Conservation (phyloP, 2,888 invertebrate genomes). For the Tolmerus cingulatus region DNA sequence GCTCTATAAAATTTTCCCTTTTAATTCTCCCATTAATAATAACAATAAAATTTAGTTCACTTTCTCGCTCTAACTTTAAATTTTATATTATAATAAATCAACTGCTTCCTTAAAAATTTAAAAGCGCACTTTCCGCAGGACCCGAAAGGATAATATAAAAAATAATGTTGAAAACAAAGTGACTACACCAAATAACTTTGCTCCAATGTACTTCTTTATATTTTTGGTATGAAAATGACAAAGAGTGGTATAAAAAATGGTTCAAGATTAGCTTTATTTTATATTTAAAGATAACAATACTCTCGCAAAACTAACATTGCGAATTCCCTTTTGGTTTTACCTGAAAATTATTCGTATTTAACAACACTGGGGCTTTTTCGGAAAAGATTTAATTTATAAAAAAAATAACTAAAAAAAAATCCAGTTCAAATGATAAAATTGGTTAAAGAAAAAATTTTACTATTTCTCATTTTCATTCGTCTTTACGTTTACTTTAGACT, state of each 20-base stretch:
- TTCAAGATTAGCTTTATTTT: slow-evolving; percentile 29
- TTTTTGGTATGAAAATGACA: slow-evolving; percentile 39
- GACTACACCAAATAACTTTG: background rate
- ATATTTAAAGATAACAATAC: slow-evolving; percentile 25
- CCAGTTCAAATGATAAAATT: background rate
- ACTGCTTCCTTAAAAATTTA: background rate
- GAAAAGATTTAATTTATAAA: background rate
- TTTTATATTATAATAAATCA: background rate
- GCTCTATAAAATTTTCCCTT: too few relatives aligned
- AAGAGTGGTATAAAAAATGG: slow-evolving; percentile 37
- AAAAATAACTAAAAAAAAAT: background rate
- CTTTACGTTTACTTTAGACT: slow-evolving; percentile 13
- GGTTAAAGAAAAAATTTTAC: background rate
- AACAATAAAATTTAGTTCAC: background rate
- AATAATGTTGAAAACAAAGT: background rate
- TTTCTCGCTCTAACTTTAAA: background rate
- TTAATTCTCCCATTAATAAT: too few relatives aligned
- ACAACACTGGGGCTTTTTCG: background rate
- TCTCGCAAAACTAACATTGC: background rate
- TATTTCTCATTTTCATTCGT: slow-evolving; percentile 33
- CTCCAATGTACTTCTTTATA: slow-evolving; percentile 36
- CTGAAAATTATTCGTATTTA: background rate
- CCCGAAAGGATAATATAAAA: background rate
- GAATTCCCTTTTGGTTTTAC: background rate
- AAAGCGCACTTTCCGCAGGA: background rate